Conservation (phyloP, 2,888 invertebrate species). For the Dioctria linearis region DNA sequence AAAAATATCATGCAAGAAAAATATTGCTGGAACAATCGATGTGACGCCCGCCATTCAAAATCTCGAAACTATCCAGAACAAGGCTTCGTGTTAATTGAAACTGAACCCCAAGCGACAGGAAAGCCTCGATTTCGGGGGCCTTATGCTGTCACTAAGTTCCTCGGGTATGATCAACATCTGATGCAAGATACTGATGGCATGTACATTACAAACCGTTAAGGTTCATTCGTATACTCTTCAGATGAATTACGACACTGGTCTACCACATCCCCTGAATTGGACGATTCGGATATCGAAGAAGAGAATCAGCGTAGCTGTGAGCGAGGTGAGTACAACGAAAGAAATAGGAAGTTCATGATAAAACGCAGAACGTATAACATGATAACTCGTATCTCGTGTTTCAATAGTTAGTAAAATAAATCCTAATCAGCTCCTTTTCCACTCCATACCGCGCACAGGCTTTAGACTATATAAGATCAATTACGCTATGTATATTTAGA, state of each 20-base stretch:
- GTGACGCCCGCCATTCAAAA: conserved; percentile 24
- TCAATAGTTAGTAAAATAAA: no score
- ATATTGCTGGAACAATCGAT: conserved; percentile 15
- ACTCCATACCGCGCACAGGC: no score
- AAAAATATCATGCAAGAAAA: neutral
- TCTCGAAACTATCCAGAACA: conserved; percentile 7
- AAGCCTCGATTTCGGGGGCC: conserved; percentile 61
- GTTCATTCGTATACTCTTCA: neutral
- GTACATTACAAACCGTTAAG: conserved; percentile 55
- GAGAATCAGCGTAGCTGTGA: no score
- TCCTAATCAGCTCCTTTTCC: no score
- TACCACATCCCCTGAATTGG: conserved; percentile 15
- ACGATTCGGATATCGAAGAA: conserved; percentile 18
- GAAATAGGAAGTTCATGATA: no score
- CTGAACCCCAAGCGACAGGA: conserved; percentile 18
- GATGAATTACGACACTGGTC: conserved; percentile 34
- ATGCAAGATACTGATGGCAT: conserved; percentile 59
- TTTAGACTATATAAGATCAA: no score
- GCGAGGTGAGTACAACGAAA: conserved; percentile 7
- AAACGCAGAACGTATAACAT: no score
- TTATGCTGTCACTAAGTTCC: conserved; percentile 60
- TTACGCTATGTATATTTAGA: no score
- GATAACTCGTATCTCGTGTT: no score
- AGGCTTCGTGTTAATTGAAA: conserved; percentile 13
- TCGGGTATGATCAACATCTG: conserved; percentile 61